These are phyloP conservation scores for Podocnemis expansa DNA, from an alignment of 2,113 vertebrate species.

Conservation along the genomic window DNA sequence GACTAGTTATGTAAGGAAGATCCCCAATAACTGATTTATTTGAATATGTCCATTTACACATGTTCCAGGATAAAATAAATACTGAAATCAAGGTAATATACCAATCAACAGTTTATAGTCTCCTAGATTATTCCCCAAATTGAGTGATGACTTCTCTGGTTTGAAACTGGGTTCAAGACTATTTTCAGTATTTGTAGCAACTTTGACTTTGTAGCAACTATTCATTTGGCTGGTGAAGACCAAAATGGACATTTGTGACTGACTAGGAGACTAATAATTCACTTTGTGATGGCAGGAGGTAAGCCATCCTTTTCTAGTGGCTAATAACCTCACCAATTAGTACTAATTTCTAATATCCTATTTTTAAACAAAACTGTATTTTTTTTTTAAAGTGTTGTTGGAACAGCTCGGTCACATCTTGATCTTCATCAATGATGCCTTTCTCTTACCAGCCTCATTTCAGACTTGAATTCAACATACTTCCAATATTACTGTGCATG, in stretches of 20 bases:
- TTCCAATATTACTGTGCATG: background rate
- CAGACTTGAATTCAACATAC: background rate
- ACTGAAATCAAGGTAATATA: constrained; percentile 27
- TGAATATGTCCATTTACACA: background rate
- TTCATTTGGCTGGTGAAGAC: background rate
- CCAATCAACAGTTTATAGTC: background rate
- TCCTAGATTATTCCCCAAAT: background rate
- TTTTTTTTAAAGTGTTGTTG: background rate
- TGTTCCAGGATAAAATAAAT: constrained; percentile 25
- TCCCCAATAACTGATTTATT: background rate
- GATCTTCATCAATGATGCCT: background rate
- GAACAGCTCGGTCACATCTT: background rate
- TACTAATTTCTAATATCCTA: background rate
- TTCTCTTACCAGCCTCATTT: too few species aligned
- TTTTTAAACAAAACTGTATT: background rate
- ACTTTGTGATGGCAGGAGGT: background rate
- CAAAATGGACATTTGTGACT: background rate
- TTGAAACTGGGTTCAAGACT: background rate
- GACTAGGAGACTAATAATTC: background rate
- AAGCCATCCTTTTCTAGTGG: background rate
- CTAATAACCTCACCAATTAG: background rate
- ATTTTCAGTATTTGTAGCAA: background rate
- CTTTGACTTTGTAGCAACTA: background rate
- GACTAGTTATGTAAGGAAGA: background rate
- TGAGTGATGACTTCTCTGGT: background rate